Base-by-base conservation (phyloP, 92 coral and sea anemone genomes). In the Desmophyllum pertusum region DNA sequence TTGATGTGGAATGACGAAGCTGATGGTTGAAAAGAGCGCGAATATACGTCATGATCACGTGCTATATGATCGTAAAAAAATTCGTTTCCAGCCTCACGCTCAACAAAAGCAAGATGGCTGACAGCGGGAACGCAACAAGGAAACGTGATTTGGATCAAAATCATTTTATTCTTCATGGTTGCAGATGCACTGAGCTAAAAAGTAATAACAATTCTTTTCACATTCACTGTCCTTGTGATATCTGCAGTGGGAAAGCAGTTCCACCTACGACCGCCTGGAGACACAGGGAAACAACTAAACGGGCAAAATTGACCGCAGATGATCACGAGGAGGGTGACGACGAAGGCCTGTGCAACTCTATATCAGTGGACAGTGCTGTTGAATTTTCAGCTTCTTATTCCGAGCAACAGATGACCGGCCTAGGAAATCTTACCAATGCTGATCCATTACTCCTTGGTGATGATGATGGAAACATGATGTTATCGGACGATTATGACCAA, bases 261-360 rank as follows among this genome's bases (percentile, higher is more conserved):
- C 31, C 17, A 13, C 75, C n/a, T 38, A 25, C 40, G 19, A 80
- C 84, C 11, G 84, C 50, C 53, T 80, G 84, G 84, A 80, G 84
- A 63, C 84, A 80, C 25, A 14, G 17, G 5, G 53, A 63, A 59
- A 80, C 6, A 2, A 66, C 1, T 19, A 66, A 66, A 66, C 8
- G 71, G 71, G 71, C 31, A 66, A 66, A 66, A 66, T 41, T 66
- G 71, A n/a, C n/a, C n/a, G n/a, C n/a, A n/a, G n/a, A n/a, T n/a
- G 17, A 18, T 33, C 8, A 19, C 3, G 42, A 66, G 0, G 14
- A 66, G 71, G 8, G 71, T 35, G 71, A 6, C 71, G 3, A 15
- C 14, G 71, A 66, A 6, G 71, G 14, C 10, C 41, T 19, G 14
- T 15, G 71, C 19, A 66, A 35, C 14, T 66, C 11, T 27, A 66